Percentiles rank a stretch among this genome's conserved stretches.
Evolutionary conservation across 2,888 invertebrate species (phyloP).

Genomic region (Ypsolopha sequella): DNA sequence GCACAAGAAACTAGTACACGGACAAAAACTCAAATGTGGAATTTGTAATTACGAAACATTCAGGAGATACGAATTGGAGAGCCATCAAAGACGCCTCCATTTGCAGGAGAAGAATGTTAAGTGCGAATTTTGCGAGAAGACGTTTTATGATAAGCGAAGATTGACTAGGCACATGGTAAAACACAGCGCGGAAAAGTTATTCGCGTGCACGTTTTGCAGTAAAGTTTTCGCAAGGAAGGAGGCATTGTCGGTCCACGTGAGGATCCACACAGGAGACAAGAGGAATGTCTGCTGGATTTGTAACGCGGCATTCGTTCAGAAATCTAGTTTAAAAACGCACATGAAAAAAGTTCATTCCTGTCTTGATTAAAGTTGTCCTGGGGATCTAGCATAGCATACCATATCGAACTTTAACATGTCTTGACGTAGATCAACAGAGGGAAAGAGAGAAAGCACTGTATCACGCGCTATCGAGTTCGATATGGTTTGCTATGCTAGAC

Average conservation of each 20-base stretch:
- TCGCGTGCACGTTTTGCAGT: slow-evolving; percentile 24
- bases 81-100: background rate
- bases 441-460: too few relatives aligned
- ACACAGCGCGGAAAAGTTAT: slow-evolving; percentile 19
- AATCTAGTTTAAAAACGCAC: slow-evolving; percentile 8
- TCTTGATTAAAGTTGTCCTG: too few relatives aligned
- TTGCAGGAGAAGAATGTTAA: slow-evolving; percentile 1
- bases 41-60: slow-evolving; percentile 13
- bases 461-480: too few relatives aligned
- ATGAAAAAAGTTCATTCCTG: slow-evolving; percentile 5
- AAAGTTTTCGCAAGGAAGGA: slow-evolving; percentile 19
- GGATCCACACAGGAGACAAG: slow-evolving; percentile 41
- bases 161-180: slow-evolving; percentile 11
- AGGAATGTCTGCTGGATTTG: slow-evolving; percentile 46
- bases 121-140: slow-evolving; percentile 3
- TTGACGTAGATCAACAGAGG: too few relatives aligned
- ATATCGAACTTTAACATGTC: too few relatives aligned
- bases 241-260: slow-evolving; percentile 13
- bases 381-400: too few relatives aligned
- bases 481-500: too few relatives aligned
- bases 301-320: slow-evolving; percentile 33
- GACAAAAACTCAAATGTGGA: slow-evolving; percentile 12
- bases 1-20: too few relatives aligned
- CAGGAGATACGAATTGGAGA: background rate
- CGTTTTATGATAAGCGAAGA: background rate